Evolutionary conservation across 2,797 vertebrate genomes (phyloP).

Genomic region (Oryzias dopingdopingensis): DNA sequence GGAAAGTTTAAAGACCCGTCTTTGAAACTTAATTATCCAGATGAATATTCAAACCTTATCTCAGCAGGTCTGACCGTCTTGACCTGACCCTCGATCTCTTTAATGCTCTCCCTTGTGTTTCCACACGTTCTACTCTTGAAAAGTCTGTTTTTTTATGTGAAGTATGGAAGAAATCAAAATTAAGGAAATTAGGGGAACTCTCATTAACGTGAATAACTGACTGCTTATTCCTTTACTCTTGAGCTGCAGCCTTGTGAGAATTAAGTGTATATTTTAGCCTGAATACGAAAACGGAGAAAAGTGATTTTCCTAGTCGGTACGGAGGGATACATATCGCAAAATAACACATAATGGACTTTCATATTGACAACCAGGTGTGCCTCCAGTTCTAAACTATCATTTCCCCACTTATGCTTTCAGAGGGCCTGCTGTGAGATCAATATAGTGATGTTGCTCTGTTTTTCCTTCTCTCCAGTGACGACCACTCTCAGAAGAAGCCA

Average conservation of each 20-base stretch:
- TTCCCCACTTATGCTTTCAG: slow-evolving; percentile 57
- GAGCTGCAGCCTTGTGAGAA: too few species aligned
- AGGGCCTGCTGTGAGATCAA: slow-evolving; percentile 39
- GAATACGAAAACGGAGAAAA: too few species aligned
- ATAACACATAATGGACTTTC: slow-evolving; percentile 40
- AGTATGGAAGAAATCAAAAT: slow-evolving; percentile 1
- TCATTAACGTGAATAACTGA: slow-evolving; percentile 27
- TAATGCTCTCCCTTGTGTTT: slow-evolving; percentile 16
- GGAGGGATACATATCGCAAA: slow-evolving; percentile 8
- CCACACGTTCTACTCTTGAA: slow-evolving; percentile 10
- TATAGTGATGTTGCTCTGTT: slow-evolving; percentile 47
- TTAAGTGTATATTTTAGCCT: too few species aligned
- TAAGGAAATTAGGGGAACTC: slow-evolving; percentile 29
- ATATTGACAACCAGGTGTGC: slow-evolving; percentile 37
- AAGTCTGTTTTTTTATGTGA: slow-evolving; percentile 3
- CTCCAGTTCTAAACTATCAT: slow-evolving; percentile 50
- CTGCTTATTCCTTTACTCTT: slow-evolving; percentile 28
- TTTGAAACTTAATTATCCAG: slow-evolving; percentile 17
- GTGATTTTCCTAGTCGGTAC: not conserved
- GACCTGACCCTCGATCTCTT: slow-evolving; percentile 42
- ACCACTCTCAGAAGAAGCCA: slow-evolving; percentile 81
- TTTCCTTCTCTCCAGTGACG: slow-evolving; percentile 72
- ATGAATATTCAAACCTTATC: slow-evolving; percentile 38
- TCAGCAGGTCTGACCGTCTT: slow-evolving; percentile 33
- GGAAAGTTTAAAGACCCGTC: slow-evolving; percentile 7